Evolutionary conservation across 2,113 vertebrate species (phyloP).

Genomic region (Girardinichthys multiradiatus): DNA sequence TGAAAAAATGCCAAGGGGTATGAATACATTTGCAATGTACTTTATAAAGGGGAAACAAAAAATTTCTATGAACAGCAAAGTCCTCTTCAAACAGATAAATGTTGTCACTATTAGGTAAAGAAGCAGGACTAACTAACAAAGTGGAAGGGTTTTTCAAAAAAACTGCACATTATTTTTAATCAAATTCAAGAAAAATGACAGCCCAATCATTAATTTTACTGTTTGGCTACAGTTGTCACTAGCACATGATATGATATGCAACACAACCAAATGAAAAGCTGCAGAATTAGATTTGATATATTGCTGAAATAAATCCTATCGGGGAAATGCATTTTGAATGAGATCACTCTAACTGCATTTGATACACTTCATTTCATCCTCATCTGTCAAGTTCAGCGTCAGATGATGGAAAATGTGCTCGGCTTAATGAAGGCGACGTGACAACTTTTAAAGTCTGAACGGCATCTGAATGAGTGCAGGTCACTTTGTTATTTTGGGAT

Average conservation of each 20-base stretch:
- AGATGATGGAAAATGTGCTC: conserved; percentile 81
- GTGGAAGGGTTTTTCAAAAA: conserved; percentile 77
- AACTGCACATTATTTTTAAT: conserved; percentile 79
- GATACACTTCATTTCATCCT: conserved; percentile 90
- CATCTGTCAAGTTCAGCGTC: conserved; percentile 85
- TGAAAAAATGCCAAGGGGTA: too few species aligned
- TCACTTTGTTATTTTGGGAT: conserved; percentile 32
- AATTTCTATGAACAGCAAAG: not conserved
- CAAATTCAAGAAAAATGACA: conserved; percentile 79
- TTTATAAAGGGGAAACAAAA: not conserved
- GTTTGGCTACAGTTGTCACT: conserved; percentile 78
- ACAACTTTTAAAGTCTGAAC: conserved; percentile 81
- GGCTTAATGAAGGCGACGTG: conserved; percentile 83
- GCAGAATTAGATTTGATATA: conserved; percentile 84
- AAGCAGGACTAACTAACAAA: conserved; percentile 53
- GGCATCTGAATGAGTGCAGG: conserved; percentile 58
- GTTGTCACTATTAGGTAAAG: conserved; percentile 37
- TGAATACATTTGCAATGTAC: not conserved
- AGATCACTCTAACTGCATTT: conserved; percentile 84
- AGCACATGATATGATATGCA: conserved; percentile 85
- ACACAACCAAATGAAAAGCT: conserved; percentile 87
- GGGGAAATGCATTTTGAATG: conserved; percentile 77
- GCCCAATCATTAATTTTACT: conserved; percentile 86
- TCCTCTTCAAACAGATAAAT: not conserved
- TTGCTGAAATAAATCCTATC: conserved; percentile 86